These are phyloP conservation scores for Hemicordylus capensis DNA, from an alignment of 2,113 vertebrate genomes.

Conservation along the genomic window DNA sequence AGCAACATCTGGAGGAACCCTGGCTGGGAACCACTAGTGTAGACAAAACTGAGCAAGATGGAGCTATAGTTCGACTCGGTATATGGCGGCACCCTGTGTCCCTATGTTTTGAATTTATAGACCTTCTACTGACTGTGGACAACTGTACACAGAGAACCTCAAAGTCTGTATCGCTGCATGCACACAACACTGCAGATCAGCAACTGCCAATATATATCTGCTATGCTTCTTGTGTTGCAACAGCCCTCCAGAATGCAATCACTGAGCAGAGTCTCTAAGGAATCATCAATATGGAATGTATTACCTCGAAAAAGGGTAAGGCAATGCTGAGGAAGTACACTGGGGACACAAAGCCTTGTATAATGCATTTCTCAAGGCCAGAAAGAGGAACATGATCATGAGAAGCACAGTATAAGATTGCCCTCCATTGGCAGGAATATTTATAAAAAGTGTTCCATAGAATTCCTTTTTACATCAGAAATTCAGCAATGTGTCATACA, in stretches of 20 bases:
- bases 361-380: neutral
- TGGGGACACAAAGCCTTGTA: neutral
- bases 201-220: neutral
- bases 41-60: too few species aligned
- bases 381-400: rapidly evolving
- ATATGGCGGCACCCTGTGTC: too few species aligned
- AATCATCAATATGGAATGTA: neutral
- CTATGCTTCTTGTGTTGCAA: neutral
- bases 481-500: neutral
- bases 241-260: neutral
- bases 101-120: neutral
- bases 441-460: neutral
- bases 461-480: neutral
- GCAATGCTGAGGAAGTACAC: neutral
- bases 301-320: conserved; percentile 3
- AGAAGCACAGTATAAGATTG: conserved; percentile 45
- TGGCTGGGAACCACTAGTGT: too few species aligned
- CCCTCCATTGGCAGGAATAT: conserved; percentile 56
- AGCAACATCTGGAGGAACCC: too few species aligned
- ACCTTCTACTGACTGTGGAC: neutral
- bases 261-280: neutral
- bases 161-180: neutral
- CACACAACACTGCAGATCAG: neutral
- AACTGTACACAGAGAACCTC: neutral
- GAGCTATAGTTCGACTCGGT: too few species aligned